Conservation (phyloP, 1,140 invertebrate genomes). For the Magallana ariakensis region DNA sequence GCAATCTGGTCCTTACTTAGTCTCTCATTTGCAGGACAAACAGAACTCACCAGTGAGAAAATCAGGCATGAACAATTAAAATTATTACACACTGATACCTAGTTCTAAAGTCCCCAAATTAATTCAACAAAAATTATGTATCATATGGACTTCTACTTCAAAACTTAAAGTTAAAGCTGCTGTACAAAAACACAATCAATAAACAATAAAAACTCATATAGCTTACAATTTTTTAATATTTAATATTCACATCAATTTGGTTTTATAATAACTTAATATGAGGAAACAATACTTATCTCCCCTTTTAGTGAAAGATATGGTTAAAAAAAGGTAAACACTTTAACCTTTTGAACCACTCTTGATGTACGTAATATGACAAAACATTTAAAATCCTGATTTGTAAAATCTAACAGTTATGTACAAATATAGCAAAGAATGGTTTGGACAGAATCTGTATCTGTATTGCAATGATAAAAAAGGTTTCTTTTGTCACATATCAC, state of each 20-base stretch:
- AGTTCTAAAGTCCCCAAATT: too few relatives aligned
- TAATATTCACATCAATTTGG: slow-evolving; percentile 42
- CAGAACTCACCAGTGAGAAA: too few relatives aligned
- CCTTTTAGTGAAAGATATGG: background rate
- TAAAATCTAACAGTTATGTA: slow-evolving; percentile 33
- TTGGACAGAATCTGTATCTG: slow-evolving; percentile 18
- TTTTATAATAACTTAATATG: slow-evolving; percentile 26
- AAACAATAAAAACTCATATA: background rate
- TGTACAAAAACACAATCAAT: background rate
- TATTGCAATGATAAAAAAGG: slow-evolving; percentile 6
- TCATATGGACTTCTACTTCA: too few relatives aligned
- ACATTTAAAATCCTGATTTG: background rate
- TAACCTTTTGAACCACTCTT: background rate
- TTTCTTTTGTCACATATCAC: slow-evolving; percentile 27
- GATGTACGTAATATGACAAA: background rate
- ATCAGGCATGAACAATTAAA: too few relatives aligned
- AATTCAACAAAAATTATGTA: too few relatives aligned
- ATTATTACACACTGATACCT: too few relatives aligned
- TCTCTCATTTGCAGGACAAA: too few relatives aligned
- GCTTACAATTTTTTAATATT: slow-evolving; percentile 13
- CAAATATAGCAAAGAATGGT: slow-evolving; percentile 1
- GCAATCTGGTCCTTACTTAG: too few relatives aligned
- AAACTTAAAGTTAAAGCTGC: too few relatives aligned
- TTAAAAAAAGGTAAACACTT: background rate
- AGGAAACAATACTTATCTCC: slow-evolving; percentile 13